Percentiles rank a stretch among this genome's conserved stretches.
Evolutionary conservation across 2,888 invertebrate genomes (phyloP).

Genomic region (Aspidiotus destructor): DNA sequence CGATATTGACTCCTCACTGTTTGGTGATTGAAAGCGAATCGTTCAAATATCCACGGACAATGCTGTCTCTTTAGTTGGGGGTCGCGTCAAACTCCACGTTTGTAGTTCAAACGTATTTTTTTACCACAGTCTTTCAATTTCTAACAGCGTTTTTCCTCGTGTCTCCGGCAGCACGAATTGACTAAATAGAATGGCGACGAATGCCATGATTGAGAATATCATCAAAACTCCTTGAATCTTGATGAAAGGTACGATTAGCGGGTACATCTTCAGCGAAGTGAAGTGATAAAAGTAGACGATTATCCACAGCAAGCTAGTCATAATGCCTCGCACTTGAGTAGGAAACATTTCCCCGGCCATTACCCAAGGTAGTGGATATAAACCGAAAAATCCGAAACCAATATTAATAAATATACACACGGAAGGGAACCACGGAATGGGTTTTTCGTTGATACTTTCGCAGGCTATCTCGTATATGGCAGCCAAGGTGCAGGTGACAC

Average conservation of each 20-base stretch:
- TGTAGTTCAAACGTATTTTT: too few relatives aligned
- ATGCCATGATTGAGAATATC: conserved; percentile 52
- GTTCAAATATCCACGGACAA: too few relatives aligned
- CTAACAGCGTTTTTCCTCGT: conserved; percentile 52
- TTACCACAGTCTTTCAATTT: conserved; percentile 2
- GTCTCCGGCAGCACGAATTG: conserved; percentile 57
- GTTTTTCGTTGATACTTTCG: conserved; percentile 38
- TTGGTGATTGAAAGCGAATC: too few relatives aligned
- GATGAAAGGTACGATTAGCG: conserved; percentile 44
- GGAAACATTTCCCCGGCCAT: conserved; percentile 19
- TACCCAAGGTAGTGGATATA: conserved; percentile 43
- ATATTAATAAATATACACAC: conserved; percentile 58
- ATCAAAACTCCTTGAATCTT: conserved; percentile 53
- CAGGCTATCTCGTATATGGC: conserved; percentile 38
- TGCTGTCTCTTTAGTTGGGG: too few relatives aligned
- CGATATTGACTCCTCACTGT: too few relatives aligned
- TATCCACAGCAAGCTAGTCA: conserved; percentile 47
- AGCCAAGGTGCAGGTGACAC: conserved; percentile 48
- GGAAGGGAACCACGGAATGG: conserved; percentile 44
- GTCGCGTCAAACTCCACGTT: too few relatives aligned
- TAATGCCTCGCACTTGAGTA: conserved; percentile 7
- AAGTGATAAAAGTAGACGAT: conserved; percentile 60
- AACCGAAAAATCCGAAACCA: conserved; percentile 63
- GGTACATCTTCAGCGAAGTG: conserved; percentile 59
- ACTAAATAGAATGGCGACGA: conserved; percentile 53